Conservation (phyloP, 2,797 vertebrate species). For the Nyctibius grandis region DNA sequence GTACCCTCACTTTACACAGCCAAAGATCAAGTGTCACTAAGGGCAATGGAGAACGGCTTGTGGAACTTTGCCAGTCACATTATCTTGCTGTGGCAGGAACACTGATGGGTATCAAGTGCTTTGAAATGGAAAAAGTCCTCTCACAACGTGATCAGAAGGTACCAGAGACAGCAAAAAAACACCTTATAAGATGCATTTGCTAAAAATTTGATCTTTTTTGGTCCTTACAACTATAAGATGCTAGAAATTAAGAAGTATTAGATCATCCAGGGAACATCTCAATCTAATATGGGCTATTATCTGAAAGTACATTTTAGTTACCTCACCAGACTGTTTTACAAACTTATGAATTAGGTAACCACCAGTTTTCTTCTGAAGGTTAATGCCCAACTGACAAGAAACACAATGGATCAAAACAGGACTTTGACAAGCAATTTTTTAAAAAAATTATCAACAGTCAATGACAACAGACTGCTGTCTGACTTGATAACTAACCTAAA, state of each 20-base stretch:
- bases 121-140: background rate
- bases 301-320: background rate
- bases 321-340: background rate
- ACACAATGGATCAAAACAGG: background rate
- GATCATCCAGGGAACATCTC: background rate
- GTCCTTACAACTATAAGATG: background rate
- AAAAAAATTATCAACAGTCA: background rate
- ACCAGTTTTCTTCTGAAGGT: background rate
- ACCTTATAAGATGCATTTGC: accelerated
- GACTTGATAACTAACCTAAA: background rate
- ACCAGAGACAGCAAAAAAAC: background rate
- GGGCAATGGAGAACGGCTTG: background rate
- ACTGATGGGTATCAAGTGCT: background rate
- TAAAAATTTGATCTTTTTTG: background rate
- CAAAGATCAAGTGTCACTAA: background rate
- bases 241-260: background rate
- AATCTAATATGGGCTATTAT: background rate
- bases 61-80: background rate
- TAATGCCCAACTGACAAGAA: background rate
- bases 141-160: background rate
- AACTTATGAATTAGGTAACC: background rate
- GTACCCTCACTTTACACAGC: background rate
- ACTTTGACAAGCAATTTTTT: background rate
- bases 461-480: background rate
- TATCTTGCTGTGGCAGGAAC: background rate